Conservation (phyloP, 2,797 vertebrate species). For the Rhinogobio ventralis region DNA sequence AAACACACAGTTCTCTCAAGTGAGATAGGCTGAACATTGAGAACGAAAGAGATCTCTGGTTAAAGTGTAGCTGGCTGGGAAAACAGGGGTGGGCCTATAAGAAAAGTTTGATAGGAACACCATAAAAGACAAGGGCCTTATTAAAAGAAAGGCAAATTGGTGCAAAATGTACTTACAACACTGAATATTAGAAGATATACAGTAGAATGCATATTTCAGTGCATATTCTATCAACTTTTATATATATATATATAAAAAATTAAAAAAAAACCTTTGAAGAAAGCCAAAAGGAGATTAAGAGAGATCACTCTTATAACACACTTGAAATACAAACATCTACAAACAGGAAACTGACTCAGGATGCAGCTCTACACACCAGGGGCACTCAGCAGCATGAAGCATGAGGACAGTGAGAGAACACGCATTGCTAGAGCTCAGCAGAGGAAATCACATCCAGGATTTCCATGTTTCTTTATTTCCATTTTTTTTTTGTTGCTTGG, state of each 20-base stretch:
- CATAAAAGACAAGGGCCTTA: background rate
- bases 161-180: background rate
- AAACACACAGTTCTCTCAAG: slow-evolving; percentile 61
- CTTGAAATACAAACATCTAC: slow-evolving; percentile 16
- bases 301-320: slow-evolving; percentile 1
- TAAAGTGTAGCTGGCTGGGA: background rate
- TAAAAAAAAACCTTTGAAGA: background rate
- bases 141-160: background rate
- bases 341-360: slow-evolving; percentile 35
- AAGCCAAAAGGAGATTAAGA: slow-evolving; percentile 6
- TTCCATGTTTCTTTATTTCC: slow-evolving; percentile 36
- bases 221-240: background rate
- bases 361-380: slow-evolving; percentile 42
- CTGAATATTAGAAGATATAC: background rate
- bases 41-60: background rate
- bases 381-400: slow-evolving; percentile 39
- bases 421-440: background rate
- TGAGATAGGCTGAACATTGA: background rate
- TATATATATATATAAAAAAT: no score
- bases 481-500: background rate
- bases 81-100: background rate
- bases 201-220: background rate
- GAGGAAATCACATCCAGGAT: slow-evolving; percentile 44
- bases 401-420: slow-evolving; percentile 43
- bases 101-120: background rate